Evolutionary conservation across 92 coral and sea anemone species (phyloP).

Genomic region (Hydrozoanthus gracilis): DNA sequence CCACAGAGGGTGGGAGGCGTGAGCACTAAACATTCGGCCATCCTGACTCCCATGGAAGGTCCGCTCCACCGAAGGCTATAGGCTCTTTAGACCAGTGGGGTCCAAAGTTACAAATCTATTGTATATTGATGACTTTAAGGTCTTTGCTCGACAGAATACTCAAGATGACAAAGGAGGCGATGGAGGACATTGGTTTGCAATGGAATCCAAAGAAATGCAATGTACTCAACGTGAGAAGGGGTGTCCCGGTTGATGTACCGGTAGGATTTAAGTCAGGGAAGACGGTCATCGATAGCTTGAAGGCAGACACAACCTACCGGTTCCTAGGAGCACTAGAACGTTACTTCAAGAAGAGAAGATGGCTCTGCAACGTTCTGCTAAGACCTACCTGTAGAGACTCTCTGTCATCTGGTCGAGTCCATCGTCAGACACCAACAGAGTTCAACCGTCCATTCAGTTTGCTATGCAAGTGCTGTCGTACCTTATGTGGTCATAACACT

Average conservation of each 20-base stretch:
- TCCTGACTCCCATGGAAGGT: not conserved
- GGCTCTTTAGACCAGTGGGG: too few species aligned
- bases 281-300: constrained; percentile 3
- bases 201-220: not conserved
- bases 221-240: not conserved
- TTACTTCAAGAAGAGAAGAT: constrained; percentile 42
- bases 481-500: too few species aligned
- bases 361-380: constrained; percentile 24
- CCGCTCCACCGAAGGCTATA: not conserved
- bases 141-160: not conserved
- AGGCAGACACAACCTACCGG: constrained; percentile 37
- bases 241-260: not conserved
- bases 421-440: too few species aligned
- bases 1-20: too few species aligned
- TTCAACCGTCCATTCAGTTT: too few species aligned
- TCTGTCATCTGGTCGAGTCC: too few species aligned
- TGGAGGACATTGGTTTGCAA: constrained; percentile 2
- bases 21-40: too few species aligned
- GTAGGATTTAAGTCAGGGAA: not conserved
- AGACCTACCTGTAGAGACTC: too few species aligned
- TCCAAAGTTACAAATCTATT: not conserved
- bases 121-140: constrained; percentile 34
- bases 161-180: constrained; percentile 6
- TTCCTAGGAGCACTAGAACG: constrained; percentile 10
- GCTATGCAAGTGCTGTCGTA: not conserved